Evolutionary conservation across 2,113 vertebrate species (phyloP), one percentile per base, ranked within the genome.

Genomic region (Nyctereutes procyonoides): DNA sequence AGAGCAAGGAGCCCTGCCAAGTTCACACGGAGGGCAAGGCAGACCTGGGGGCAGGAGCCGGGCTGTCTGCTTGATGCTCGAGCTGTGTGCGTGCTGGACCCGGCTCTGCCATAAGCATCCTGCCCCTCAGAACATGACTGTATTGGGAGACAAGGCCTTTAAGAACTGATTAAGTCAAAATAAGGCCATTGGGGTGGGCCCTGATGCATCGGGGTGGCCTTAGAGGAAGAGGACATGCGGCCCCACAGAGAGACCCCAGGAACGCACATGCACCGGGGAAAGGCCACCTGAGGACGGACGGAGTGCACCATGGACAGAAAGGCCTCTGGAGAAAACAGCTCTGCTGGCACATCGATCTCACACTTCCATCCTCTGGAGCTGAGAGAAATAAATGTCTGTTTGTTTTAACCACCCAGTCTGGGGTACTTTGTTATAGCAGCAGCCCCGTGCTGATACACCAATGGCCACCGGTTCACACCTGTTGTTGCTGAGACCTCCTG

Each of bases 31-130:
- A 63, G 35, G 65, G n/a, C 28, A 19, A 26, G 24, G 20, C 71
- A 43, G 69, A 30, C 30, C 79, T 26, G 85, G n/a, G 22, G 19
- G 74, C n/a, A 48, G 58, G 58, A 76, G 22, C 6, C 0, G 0
- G 26, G 30, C 9, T 43, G 16, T 69, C 13, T 63, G 48, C 48
- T 26, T 10, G n/a, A 4, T 10, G 58, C 53, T n/a, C 8, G 3
- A 5, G 10, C 2, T 0, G 26, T 8, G 48, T 43, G 11, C 1
- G 20, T 24, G 19, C 28, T 17, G 5, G 62, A 65, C 71, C 24
- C 30, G 2, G 22, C 56, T 48, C 43, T 51, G 24, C 84, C 55
- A 20, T 4, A 13, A 35, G 30, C 3, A 16, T 73, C 60, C 22
- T 30, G 10, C 16, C 79, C 32, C 14, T 71, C 38, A 8, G 38